Evolutionary conservation across 1,140 invertebrate genomes (phyloP).

Genomic region (Cotesia vestalis): DNA sequence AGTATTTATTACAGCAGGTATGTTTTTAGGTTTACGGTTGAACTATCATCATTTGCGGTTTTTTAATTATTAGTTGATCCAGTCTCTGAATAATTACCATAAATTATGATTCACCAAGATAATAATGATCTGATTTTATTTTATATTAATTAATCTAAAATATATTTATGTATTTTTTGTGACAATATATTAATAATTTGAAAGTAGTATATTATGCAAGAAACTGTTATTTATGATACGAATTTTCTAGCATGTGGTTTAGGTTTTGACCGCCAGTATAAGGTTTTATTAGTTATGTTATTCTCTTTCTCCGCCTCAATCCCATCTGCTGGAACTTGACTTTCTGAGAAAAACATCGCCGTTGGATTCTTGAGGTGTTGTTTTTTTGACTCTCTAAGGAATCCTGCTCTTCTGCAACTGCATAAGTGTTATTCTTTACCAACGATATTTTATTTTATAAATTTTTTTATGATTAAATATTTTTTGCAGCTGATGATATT

Average conservation of each 20-base stretch:
- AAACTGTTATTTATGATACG: not conserved
- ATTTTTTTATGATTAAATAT: no score
- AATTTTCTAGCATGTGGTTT: conserved; percentile 6
- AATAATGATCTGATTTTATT: no score
- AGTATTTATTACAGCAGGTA: not conserved
- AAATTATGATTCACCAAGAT: no score
- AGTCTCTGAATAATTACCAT: no score
- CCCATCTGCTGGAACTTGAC: conserved; percentile 9
- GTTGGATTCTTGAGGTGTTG: conserved; percentile 20
- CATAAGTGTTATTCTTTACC: conserved; percentile 15
- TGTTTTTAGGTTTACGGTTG: not conserved
- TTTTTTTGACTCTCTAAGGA: conserved; percentile 9
- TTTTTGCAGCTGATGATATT: no score
- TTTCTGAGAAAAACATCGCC: conserved; percentile 23
- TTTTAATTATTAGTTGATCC: no score
- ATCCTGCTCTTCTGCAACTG: conserved; percentile 11
- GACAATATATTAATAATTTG: not conserved
- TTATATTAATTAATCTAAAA: no score
- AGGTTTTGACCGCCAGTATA: not conserved
- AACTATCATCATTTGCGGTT: no score
- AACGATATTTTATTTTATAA: not conserved
- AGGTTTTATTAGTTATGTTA: conserved; percentile 10
- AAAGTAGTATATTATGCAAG: not conserved
- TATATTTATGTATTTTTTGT: no score
- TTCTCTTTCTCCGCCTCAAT: conserved; percentile 9